Evolutionary conservation across 2,888 invertebrate genomes (phyloP).

Genomic region (Xylota sylvarum): DNA sequence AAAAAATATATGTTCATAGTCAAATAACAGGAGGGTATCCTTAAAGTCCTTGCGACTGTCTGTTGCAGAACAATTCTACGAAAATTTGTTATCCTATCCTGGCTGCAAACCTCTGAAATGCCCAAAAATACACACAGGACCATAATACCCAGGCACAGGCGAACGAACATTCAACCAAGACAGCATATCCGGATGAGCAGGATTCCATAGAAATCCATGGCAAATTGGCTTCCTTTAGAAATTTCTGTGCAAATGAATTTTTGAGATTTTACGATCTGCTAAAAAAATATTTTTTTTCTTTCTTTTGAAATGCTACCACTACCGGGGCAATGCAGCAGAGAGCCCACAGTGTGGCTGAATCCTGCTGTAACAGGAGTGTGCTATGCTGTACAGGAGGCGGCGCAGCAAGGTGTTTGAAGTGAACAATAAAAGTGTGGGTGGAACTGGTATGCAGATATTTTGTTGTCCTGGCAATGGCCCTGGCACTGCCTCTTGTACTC

Average conservation of each 20-base stretch:
- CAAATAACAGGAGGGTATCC: conserved; percentile 58
- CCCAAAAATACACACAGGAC: conserved; percentile 47
- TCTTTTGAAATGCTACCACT: conserved; percentile 56
- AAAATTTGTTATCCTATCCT: conserved; percentile 61
- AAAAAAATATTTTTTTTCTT: conserved; percentile 51
- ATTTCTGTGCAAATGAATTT: conserved; percentile 76
- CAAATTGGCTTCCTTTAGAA: conserved; percentile 77
- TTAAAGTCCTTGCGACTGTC: conserved; percentile 67
- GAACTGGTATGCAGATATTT: conserved; percentile 67
- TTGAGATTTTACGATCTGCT: conserved; percentile 76
- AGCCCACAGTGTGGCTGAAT: not conserved
- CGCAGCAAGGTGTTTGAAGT: conserved; percentile 26
- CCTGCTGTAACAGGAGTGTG: conserved; percentile 7
- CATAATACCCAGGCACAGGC: conserved; percentile 6
- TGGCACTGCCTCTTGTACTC: not conserved
- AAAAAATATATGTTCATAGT: conserved; percentile 68
- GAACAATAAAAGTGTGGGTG: conserved; percentile 66
- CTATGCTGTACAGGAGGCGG: not conserved
- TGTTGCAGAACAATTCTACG: conserved; percentile 54
- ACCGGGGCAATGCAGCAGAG: not conserved
- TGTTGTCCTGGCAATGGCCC: conserved; percentile 31
- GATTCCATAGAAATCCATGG: conserved; percentile 72
- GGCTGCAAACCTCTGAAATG: conserved; percentile 33
- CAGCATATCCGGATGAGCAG: conserved; percentile 65
- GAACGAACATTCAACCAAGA: conserved; percentile 44